These are phyloP conservation scores for Drosophila barbarae DNA, from an alignment of 2,888 invertebrate species.

Conservation along the genomic window DNA sequence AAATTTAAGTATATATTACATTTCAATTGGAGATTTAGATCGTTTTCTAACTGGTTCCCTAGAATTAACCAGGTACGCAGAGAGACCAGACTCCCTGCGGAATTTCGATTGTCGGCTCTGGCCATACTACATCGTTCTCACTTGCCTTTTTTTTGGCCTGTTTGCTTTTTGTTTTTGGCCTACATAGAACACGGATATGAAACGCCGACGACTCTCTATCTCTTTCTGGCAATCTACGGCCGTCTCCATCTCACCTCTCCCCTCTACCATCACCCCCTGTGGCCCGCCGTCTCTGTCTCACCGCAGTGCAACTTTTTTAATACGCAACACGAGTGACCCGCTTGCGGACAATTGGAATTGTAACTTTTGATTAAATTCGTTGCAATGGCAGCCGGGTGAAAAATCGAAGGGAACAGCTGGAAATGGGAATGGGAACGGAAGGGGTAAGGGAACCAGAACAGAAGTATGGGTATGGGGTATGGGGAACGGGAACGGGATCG, in stretches of 20 bases:
- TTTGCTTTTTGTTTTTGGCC: constrained; percentile 41
- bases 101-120: background rate
- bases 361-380: constrained; percentile 77
- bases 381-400: constrained; percentile 63
- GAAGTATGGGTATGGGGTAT: background rate
- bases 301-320: constrained; percentile 66
- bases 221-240: constrained; percentile 4
- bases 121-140: background rate
- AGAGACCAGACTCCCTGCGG: background rate
- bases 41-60: too few species aligned
- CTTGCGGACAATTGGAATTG: constrained; percentile 75
- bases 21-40: background rate
- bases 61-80: background rate
- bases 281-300: constrained; percentile 27
- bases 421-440: constrained; percentile 11
- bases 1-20: background rate
- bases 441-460: background rate
- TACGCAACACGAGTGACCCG: constrained; percentile 75
- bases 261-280: background rate
- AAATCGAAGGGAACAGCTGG: constrained; percentile 44
- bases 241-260: constrained; percentile 31
- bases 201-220: constrained; percentile 23
- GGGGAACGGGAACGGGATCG: constrained; percentile 4
- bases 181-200: constrained; percentile 39
- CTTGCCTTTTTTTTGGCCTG: constrained; percentile 9